Base-by-base conservation (phyloP, 2,797 vertebrate species). In the Acomys russatus region DNA sequence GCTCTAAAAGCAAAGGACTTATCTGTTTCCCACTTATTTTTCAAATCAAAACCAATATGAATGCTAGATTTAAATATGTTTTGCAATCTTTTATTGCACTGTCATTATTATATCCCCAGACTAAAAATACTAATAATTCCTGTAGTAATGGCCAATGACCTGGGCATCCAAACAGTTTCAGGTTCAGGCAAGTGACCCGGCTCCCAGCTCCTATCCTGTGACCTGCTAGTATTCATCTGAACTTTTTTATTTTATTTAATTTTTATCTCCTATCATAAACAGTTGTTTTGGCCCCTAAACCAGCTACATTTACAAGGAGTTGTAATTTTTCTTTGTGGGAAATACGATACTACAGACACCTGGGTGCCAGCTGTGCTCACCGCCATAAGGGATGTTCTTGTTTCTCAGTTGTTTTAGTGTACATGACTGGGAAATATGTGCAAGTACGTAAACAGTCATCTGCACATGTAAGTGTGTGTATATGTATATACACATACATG, bases 81-180 rank as follows among this genome's bases (percentile, higher is more conserved):
- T 38, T 87, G 35, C 14, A 17, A 35, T 59, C 8, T 15, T 59
- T 91, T 33, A 79, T 79, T 88, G 86, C 3, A 74, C 15, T 79
- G 70, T 30, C 15, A 35, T 94, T 79, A 59, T 61, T 94, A 9
- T 77, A 92, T 38, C 63, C 88, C 35, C 54, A 59, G 56, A 93
- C 9, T 61, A 33, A 63, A 94, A 90, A n/a, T 63, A 92, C 76
- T 20, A 80, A 87, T 15, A 68, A 78, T 77, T 94, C 70, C 49
- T 76, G 25, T 79, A 92, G 76, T 28, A 74, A 91, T 7, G 23
- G 12, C 33, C 30, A 86, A 51, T 8, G 18, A 80, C 73, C 92
- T 92, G 91, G 68, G 80, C 51, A 33, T 8, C 93, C 76, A 90
- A 54, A 77, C 35, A 78, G 56, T 83, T 78, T 77, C 49, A 91